Percentiles rank a stretch among this genome's conserved stretches.
phyloP scores from a whole-genome alignment of 2,797 vertebrate genomes.

The Anolis apletophallus region DNA sequence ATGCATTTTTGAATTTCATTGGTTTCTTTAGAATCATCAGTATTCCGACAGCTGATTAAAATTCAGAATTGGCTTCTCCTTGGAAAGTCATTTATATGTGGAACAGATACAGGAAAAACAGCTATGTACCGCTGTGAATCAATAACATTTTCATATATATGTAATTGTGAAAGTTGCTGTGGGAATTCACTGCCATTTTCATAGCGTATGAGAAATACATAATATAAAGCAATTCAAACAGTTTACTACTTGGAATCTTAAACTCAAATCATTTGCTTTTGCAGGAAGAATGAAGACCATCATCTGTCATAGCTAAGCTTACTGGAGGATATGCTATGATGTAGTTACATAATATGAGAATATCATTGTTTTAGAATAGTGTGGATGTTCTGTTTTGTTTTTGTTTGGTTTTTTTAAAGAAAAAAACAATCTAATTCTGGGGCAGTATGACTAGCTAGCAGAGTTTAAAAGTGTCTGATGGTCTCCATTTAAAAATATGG shows the following conservation, averaged over 20 bases:
- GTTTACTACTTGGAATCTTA: conserved; percentile 45
- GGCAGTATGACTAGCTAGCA: not conserved
- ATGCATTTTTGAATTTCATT: conserved; percentile 44
- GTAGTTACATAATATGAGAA: not conserved
- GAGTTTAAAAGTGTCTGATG: not conserved
- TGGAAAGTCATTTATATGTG: conserved; percentile 31
- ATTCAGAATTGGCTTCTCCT: conserved; percentile 43
- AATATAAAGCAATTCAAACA: conserved; percentile 34
- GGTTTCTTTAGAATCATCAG: conserved; percentile 45
- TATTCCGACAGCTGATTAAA: conserved; percentile 35
- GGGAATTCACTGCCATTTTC: conserved; percentile 18
- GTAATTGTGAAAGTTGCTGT: conserved; percentile 32
- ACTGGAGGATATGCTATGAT: not conserved
- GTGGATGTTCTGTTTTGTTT: too few relatives aligned
- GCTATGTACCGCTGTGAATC: conserved; percentile 26
- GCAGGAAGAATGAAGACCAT: conserved; percentile 28
- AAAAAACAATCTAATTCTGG: not conserved
- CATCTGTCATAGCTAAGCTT: conserved; percentile 8
- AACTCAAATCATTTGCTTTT: conserved; percentile 4
- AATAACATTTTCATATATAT: conserved; percentile 42
- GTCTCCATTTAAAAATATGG: not conserved
- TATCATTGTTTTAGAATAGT: not conserved
- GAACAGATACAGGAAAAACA: conserved; percentile 50
- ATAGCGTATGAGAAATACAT: conserved; percentile 30
- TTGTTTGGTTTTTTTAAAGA: too few relatives aligned